phyloP scores from a whole-genome alignment of 2,888 invertebrate species.

The Megalurothrips usitatus region DNA sequence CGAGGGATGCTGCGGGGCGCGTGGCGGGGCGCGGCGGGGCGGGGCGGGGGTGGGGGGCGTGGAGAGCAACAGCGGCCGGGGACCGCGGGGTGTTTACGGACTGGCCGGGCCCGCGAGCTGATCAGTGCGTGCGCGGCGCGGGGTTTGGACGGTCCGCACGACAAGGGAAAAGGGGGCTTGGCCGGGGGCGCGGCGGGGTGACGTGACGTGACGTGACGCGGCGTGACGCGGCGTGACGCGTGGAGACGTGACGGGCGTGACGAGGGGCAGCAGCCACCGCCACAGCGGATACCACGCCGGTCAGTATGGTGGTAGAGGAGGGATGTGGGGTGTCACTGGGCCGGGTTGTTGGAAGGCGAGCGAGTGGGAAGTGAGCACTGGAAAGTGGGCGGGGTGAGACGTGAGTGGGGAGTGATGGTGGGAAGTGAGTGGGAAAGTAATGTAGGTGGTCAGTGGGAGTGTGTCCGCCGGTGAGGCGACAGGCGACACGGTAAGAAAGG shows the following conservation, averaged over 20 bases:
- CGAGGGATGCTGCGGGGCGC: background rate
- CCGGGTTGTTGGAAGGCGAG: no score
- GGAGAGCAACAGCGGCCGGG: background rate
- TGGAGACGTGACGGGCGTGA: background rate
- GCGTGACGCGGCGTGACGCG: background rate
- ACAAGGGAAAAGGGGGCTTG: background rate
- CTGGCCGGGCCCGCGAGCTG: background rate
- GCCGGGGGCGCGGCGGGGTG: background rate
- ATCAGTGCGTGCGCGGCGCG: background rate
- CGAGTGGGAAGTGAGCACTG: no score
- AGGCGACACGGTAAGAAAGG: no score
- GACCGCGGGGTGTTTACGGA: background rate
- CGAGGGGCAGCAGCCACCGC: background rate
- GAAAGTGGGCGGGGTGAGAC: no score
- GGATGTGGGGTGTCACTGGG: no score
- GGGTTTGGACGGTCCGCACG: background rate
- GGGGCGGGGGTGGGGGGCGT: background rate
- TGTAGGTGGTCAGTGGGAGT: no score
- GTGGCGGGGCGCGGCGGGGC: conserved; percentile 1
- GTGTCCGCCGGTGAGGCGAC: no score
- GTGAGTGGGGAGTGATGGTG: no score
- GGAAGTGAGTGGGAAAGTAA: no score
- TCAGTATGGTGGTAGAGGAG: conserved; percentile 33
- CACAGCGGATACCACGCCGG: background rate
- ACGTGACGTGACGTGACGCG: background rate